phyloP scores from a whole-genome alignment of 2,113 vertebrate genomes.

The Prinia subflava region DNA sequence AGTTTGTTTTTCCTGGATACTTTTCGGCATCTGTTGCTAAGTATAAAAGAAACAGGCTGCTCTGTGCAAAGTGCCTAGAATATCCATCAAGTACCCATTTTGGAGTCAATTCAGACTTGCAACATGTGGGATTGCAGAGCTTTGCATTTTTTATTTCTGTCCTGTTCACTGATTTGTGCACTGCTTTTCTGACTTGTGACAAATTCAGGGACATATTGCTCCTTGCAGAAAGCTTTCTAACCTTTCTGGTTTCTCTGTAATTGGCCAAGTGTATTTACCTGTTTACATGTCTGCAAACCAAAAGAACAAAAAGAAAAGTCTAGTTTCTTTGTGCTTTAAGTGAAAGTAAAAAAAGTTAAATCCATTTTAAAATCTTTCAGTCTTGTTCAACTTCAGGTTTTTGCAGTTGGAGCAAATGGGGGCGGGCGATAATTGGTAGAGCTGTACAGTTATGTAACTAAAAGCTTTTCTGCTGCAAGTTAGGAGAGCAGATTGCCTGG shows the following conservation, averaged over 20 bases:
- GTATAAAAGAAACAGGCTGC: neutral
- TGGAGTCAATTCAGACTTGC: neutral
- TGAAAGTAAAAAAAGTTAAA: slow-evolving; percentile 4
- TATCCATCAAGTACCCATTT: neutral
- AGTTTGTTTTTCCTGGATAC: neutral
- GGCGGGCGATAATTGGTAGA: slow-evolving; percentile 52
- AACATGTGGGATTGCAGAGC: neutral
- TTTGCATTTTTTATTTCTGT: neutral
- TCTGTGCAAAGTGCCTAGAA: neutral
- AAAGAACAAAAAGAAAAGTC: neutral
- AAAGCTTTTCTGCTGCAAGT: slow-evolving; percentile 30
- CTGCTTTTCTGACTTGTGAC: neutral
- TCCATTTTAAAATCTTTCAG: neutral
- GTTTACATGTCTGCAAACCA: neutral
- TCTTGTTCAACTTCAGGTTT: neutral
- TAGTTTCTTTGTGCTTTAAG: neutral
- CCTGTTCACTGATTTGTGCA: neutral
- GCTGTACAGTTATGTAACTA: slow-evolving; percentile 45
- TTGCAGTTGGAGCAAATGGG: slow-evolving; percentile 55
- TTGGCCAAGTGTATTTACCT: neutral
- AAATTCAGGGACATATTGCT: neutral
- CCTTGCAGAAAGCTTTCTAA: neutral
- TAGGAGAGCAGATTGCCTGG: slow-evolving; percentile 53
- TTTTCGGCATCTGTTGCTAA: neutral
- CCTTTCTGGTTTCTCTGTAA: neutral